Percentiles rank a stretch among this genome's conserved stretches.
These are phyloP conservation scores for Leptothorax acervorum DNA, from an alignment of 2,888 invertebrate genomes.

Conservation along the genomic window DNA sequence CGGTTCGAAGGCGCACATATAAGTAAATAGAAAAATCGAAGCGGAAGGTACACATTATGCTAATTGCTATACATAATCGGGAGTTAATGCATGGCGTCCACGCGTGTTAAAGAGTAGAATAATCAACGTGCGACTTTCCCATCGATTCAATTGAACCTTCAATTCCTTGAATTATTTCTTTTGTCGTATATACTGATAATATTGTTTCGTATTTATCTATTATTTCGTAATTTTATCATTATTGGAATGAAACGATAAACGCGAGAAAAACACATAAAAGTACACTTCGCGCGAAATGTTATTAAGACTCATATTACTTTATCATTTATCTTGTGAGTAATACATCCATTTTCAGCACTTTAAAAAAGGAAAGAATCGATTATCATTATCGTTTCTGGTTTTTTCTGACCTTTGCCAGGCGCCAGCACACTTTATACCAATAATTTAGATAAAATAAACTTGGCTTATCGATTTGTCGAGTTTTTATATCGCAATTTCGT, in stretches of 20 bases:
- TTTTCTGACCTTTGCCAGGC: not conserved
- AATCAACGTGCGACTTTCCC: not conserved
- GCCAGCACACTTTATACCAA: not conserved
- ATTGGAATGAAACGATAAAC: not conserved
- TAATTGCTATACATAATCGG: not conserved
- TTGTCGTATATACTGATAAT: not conserved
- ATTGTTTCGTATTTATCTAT: not conserved
- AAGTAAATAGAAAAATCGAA: not conserved
- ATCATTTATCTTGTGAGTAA: not conserved
- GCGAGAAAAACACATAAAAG: not conserved
- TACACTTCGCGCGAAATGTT: not conserved
- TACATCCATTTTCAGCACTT: not conserved
- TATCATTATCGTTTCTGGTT: not conserved
- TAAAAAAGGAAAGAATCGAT: conserved; percentile 15
- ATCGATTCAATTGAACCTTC: not conserved
- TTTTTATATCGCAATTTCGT: conserved; percentile 3
- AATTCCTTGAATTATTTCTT: not conserved
- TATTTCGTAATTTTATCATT: not conserved
- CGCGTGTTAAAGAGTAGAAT: not conserved
- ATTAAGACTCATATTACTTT: conserved; percentile 1
- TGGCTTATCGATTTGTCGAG: not conserved
- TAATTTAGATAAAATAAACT: conserved; percentile 9
- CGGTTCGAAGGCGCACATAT: not conserved
- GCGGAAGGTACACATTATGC: not conserved
- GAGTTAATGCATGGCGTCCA: not conserved